Percentiles rank a stretch among this genome's conserved stretches.
These are phyloP conservation scores for Temnothorax curvispinosus DNA, from an alignment of 1,140 invertebrate species.

Conservation along the genomic window DNA sequence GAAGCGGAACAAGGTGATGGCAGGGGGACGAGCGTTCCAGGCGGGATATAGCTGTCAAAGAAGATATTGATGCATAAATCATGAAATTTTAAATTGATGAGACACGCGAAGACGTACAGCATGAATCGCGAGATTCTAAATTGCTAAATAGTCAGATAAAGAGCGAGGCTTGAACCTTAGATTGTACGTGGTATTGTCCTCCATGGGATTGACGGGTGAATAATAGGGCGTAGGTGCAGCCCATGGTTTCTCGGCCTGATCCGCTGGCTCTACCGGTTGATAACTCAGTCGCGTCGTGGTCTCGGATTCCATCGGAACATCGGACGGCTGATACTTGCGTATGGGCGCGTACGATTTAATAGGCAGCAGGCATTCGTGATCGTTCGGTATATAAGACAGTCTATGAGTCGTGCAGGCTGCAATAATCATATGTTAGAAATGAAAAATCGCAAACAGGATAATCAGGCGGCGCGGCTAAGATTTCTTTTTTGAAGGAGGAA, in stretches of 20 bases:
- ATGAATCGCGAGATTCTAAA: not conserved
- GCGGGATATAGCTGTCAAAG: slow-evolving; percentile 74
- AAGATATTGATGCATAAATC: not conserved
- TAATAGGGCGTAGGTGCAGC: slow-evolving; percentile 65
- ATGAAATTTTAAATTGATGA: not conserved
- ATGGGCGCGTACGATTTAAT: slow-evolving; percentile 78
- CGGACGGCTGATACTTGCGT: slow-evolving; percentile 81
- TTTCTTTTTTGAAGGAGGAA: not conserved
- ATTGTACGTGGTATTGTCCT: slow-evolving; percentile 82
- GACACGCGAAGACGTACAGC: not conserved
- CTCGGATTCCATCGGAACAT: slow-evolving; percentile 86
- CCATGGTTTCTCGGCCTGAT: slow-evolving; percentile 75
- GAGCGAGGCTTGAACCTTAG: slow-evolving; percentile 73
- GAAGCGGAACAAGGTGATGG: slow-evolving; percentile 42
- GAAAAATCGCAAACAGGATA: not conserved
- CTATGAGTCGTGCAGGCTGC: slow-evolving; percentile 81
- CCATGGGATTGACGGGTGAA: slow-evolving; percentile 72
- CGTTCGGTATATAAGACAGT: slow-evolving; percentile 79
- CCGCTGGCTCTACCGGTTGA: slow-evolving; percentile 74
- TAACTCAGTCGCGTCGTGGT: slow-evolving; percentile 82
- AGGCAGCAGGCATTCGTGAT: slow-evolving; percentile 65
- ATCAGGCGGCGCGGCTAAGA: not conserved
- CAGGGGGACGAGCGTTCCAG: slow-evolving; percentile 72
- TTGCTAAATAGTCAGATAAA: not conserved
- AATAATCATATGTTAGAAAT: slow-evolving; percentile 10